These are phyloP conservation scores for Rachycentron canadum DNA, from an alignment of 2,797 vertebrate genomes.

Conservation along the genomic window DNA sequence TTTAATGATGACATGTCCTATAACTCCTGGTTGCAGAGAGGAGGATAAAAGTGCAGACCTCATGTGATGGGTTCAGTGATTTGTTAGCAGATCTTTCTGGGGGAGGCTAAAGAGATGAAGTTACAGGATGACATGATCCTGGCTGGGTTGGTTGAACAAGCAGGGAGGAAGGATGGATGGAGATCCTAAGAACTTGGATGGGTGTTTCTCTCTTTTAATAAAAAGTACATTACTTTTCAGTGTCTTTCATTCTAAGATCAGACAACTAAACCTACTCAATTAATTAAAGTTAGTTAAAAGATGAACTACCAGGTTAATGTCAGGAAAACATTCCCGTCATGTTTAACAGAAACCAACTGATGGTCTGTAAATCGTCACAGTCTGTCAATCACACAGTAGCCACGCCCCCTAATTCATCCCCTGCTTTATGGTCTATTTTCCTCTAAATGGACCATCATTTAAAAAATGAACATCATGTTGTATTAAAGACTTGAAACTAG, in stretches of 20 bases:
- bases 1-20: slow-evolving; percentile 25
- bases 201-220: background rate
- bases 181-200: background rate
- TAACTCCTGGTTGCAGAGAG: slow-evolving; percentile 1
- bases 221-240: background rate
- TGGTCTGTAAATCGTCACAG: too few species aligned
- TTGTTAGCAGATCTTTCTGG: background rate
- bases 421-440: too few species aligned
- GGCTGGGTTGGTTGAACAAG: background rate
- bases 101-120: slow-evolving; percentile 19
- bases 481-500: too few species aligned
- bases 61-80: background rate
- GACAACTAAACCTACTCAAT: background rate
- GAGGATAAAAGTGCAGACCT: background rate
- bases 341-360: too few species aligned
- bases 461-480: too few species aligned
- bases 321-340: background rate
- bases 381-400: too few species aligned
- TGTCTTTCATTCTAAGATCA: background rate
- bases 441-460: too few species aligned
- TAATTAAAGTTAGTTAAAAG: background rate
- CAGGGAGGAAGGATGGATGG: background rate
- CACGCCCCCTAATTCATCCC: too few species aligned
- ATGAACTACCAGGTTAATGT: background rate
- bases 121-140: slow-evolving; percentile 12